A percentile compares a stretch with the other conserved stretches of the same genome.
phyloP scores from a whole-genome alignment of 30 jellyfish, hydroid and myxozoan species.

The Sanderia malayensis region DNA sequence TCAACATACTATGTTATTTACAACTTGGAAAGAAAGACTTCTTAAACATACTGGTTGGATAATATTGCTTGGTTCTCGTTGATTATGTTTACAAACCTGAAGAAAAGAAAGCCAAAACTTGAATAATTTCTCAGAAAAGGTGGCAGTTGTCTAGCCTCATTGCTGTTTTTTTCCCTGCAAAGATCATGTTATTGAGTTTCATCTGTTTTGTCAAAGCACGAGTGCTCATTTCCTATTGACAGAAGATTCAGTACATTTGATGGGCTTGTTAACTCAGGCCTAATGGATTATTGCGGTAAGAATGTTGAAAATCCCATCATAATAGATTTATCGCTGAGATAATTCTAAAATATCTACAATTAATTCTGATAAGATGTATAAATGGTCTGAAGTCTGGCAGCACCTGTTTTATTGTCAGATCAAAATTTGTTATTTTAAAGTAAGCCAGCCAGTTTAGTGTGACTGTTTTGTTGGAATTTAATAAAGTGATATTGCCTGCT shows the following conservation, averaged over 20 bases:
- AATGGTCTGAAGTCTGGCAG: no score
- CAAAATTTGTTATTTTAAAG: no score
- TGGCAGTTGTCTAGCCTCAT: slow-evolving; percentile 20
- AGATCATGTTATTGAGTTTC: no score
- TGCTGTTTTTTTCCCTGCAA: slow-evolving; percentile 9
- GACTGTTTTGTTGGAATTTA: neutral
- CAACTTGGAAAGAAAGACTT: slow-evolving; percentile 6
- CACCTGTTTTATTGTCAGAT: no score
- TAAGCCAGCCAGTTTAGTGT: no score
- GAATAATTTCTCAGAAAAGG: slow-evolving; percentile 9
- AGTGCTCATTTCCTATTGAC: neutral
- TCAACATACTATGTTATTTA: slow-evolving; percentile 23
- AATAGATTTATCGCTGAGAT: no score
- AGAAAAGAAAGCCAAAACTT: neutral
- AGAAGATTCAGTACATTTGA: neutral
- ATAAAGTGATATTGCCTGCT: neutral
- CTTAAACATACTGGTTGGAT: slow-evolving; percentile 12
- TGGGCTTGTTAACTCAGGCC: neutral
- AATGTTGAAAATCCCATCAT: no score
- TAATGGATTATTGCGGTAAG: no score
- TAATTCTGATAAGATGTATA: no score
- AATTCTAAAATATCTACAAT: no score
- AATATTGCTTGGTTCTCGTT: slow-evolving; percentile 15
- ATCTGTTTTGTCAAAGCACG: no score
- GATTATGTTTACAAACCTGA: slow-evolving; percentile 19